Evolutionary conservation across 2,888 invertebrate genomes (phyloP).

Genomic region (Amphipoea lucens): DNA sequence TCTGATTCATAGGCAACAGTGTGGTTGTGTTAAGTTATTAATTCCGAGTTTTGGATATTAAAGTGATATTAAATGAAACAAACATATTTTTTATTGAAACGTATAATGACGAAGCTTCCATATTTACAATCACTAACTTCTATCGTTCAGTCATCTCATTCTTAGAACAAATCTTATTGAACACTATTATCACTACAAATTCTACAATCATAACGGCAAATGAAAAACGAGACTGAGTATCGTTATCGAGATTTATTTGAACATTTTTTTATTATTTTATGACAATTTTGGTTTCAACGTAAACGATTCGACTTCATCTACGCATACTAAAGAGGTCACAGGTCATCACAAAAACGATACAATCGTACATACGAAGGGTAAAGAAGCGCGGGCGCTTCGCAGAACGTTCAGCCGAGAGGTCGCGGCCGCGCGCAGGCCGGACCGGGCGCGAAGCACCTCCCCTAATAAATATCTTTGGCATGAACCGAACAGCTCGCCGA

Average conservation of each 20-base stretch:
- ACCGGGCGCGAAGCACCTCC: slow-evolving; percentile 78
- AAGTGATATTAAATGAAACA: slow-evolving; percentile 76
- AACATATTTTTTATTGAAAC: slow-evolving; percentile 84
- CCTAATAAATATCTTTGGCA: slow-evolving; percentile 90
- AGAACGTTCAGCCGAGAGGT: slow-evolving; percentile 68
- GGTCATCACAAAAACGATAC: slow-evolving; percentile 80
- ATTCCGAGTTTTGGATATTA: slow-evolving; percentile 48
- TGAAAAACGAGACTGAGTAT: slow-evolving; percentile 88
- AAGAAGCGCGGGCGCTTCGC: slow-evolving; percentile 74
- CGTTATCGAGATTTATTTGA: slow-evolving; percentile 85
- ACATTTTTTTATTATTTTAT: slow-evolving; percentile 78
- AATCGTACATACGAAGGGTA: slow-evolving; percentile 75
- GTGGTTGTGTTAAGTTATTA: slow-evolving; percentile 54
- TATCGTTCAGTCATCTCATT: slow-evolving; percentile 89
- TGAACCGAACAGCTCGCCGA: slow-evolving; percentile 87
- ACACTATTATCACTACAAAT: slow-evolving; percentile 89
- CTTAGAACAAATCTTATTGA: slow-evolving; percentile 87
- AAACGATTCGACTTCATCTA: slow-evolving; percentile 82
- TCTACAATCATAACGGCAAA: slow-evolving; percentile 87
- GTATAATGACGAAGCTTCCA: slow-evolving; percentile 89
- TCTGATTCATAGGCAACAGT: slow-evolving; percentile 76
- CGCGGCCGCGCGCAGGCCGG: slow-evolving; percentile 69
- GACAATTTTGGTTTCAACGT: slow-evolving; percentile 82
- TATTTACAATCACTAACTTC: slow-evolving; percentile 89
- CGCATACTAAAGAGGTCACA: slow-evolving; percentile 81